These are phyloP conservation scores for Spodoptera exigua DNA, from an alignment of 2,888 invertebrate genomes.

Conservation along the genomic window DNA sequence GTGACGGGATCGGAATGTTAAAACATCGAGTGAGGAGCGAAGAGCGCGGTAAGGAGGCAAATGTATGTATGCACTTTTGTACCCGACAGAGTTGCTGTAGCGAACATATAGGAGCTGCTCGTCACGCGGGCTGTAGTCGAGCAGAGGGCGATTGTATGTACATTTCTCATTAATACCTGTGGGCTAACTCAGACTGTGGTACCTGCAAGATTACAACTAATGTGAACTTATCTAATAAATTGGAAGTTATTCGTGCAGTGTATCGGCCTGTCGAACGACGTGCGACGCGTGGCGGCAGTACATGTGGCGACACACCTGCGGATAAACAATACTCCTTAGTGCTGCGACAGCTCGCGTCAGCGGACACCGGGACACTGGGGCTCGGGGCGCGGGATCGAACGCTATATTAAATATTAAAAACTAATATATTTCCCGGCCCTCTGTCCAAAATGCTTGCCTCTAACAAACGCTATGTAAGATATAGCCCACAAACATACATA, in stretches of 20 bases:
- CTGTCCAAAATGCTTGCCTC: constrained; percentile 42
- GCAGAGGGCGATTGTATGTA: not conserved
- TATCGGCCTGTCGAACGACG: constrained; percentile 8
- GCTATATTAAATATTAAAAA: constrained; percentile 63
- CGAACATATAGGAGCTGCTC: constrained; percentile 31
- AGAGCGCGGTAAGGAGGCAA: constrained; percentile 32
- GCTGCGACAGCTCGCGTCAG: constrained; percentile 56
- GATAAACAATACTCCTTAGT: constrained; percentile 44
- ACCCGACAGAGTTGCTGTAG: constrained; percentile 40
- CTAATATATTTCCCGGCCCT: constrained; percentile 55
- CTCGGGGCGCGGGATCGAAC: constrained; percentile 25
- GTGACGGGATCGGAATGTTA: constrained; percentile 67
- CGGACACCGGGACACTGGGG: constrained; percentile 36
- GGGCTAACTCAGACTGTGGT: too few relatives aligned
- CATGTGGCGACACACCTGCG: constrained; percentile 42
- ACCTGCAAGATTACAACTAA: too few relatives aligned
- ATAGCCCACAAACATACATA: constrained; percentile 32
- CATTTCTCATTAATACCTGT: too few relatives aligned
- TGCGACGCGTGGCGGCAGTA: constrained; percentile 7
- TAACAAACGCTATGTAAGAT: constrained; percentile 43
- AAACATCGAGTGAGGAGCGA: constrained; percentile 52
- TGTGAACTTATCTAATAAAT: not conserved
- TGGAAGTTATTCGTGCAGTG: constrained; percentile 7
- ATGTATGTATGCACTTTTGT: constrained; percentile 58
- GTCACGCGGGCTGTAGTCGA: not conserved